phyloP scores from a whole-genome alignment of 2,797 vertebrate genomes.

The Gadopsis marmoratus region DNA sequence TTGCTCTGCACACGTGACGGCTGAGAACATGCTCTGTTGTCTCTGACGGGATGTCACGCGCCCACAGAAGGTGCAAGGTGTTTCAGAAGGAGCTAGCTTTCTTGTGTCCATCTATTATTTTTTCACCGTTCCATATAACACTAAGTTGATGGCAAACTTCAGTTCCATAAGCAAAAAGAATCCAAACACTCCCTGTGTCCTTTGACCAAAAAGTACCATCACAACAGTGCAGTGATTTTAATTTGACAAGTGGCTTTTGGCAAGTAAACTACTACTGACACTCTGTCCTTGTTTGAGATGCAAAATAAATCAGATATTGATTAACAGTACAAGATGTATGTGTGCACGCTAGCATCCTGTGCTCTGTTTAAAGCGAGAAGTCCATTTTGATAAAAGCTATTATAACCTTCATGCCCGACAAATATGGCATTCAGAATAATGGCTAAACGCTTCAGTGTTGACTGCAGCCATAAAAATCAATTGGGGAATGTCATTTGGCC shows the following conservation, averaged over 20 bases:
- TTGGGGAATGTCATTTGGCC: conserved; percentile 46
- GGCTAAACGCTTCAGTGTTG: conserved; percentile 48
- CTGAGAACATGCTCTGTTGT: neutral
- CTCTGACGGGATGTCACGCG: neutral
- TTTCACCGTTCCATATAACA: neutral
- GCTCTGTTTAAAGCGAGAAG: conserved; percentile 37
- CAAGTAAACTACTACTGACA: conserved; percentile 56
- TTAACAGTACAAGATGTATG: conserved; percentile 45
- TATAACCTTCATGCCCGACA: conserved; percentile 57
- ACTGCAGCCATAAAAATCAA: conserved; percentile 60
- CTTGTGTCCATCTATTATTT: neutral
- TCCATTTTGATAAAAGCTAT: conserved; percentile 58
- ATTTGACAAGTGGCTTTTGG: conserved; percentile 56
- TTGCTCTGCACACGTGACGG: conserved; percentile 1
- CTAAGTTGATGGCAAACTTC: conserved; percentile 14
- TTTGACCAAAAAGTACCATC: conserved; percentile 36
- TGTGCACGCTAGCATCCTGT: conserved; percentile 24
- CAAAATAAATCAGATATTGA: conserved; percentile 66
- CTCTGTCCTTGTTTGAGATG: conserved; percentile 64
- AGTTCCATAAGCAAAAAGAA: neutral
- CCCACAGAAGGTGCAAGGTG: neutral
- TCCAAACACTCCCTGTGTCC: conserved; percentile 3
- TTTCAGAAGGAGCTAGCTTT: conserved; percentile 1
- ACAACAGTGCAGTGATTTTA: conserved; percentile 31
- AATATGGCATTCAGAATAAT: conserved; percentile 55